These are phyloP conservation scores for Eupristina koningsbergeri DNA, from an alignment of 1,140 invertebrate genomes.

Conservation along the genomic window DNA sequence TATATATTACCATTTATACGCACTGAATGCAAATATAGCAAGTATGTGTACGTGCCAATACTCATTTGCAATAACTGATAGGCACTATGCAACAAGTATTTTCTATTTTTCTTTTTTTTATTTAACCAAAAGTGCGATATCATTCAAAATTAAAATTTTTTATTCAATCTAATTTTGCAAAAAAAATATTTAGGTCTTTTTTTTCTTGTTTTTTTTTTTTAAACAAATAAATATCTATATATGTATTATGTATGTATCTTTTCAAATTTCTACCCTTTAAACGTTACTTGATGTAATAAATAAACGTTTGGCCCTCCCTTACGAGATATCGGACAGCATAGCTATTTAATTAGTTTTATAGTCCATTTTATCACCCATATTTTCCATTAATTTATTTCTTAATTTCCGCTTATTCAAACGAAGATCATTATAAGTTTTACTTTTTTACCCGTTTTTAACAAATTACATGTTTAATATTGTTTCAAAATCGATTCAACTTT, in stretches of 20 bases:
- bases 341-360: constrained; percentile 21
- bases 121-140: not conserved
- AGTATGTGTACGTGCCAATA: not conserved
- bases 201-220: not conserved
- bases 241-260: constrained; percentile 48
- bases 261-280: constrained; percentile 51
- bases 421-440: constrained; percentile 64
- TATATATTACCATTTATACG: not conserved
- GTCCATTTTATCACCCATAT: constrained; percentile 54
- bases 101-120: too few relatives aligned
- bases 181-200: too few relatives aligned
- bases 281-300: constrained; percentile 58
- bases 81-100: not conserved
- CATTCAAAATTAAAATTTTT: not conserved
- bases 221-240: constrained; percentile 38
- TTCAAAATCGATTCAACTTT: constrained; percentile 53
- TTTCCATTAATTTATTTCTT: constrained; percentile 51
- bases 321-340: constrained; percentile 65
- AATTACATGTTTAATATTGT: constrained; percentile 65
- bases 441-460: constrained; percentile 62
- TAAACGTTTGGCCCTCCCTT: constrained; percentile 70
- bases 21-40: not conserved
- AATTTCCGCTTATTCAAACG: constrained; percentile 57
- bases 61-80: not conserved
- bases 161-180: not conserved